Evolutionary conservation across 92 coral and sea anemone species (phyloP).

Genomic region (Isaurus tuberculatus): DNA sequence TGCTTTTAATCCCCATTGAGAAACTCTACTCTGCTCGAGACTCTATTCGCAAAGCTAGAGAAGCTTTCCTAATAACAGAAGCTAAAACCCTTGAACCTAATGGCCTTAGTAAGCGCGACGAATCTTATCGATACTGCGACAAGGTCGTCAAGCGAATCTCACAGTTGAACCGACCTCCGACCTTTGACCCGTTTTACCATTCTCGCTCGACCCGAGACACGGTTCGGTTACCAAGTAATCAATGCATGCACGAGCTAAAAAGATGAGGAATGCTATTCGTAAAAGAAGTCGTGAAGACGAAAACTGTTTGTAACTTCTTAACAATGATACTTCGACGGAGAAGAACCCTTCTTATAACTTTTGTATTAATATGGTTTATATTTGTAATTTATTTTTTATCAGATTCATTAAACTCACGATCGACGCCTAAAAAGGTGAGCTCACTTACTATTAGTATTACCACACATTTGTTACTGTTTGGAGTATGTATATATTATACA

Average conservation of each 20-base stretch:
- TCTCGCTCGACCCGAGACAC: background rate
- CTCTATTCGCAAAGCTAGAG: no score
- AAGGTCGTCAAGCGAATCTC: no score
- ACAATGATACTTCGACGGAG: constrained; percentile 77
- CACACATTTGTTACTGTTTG: background rate
- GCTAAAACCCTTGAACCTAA: no score
- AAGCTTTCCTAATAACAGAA: no score
- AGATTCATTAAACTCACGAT: constrained; percentile 65
- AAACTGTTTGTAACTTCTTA: background rate
- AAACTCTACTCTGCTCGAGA: no score
- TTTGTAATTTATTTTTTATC: constrained; percentile 75
- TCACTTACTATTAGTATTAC: background rate
- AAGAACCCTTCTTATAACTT: constrained; percentile 54
- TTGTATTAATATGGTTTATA: constrained; percentile 73
- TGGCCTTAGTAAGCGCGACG: no score
- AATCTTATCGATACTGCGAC: no score
- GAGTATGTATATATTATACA: no score
- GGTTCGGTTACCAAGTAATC: constrained; percentile 3
- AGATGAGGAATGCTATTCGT: background rate
- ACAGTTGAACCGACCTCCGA: no score
- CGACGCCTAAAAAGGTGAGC: constrained; percentile 78
- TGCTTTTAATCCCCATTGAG: no score
- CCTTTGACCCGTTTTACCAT: no score
- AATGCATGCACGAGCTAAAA: background rate
- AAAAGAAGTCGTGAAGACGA: background rate